These are phyloP conservation scores for Helobdella robusta DNA, from an alignment of 2,888 invertebrate genomes.

Conservation along the genomic window DNA sequence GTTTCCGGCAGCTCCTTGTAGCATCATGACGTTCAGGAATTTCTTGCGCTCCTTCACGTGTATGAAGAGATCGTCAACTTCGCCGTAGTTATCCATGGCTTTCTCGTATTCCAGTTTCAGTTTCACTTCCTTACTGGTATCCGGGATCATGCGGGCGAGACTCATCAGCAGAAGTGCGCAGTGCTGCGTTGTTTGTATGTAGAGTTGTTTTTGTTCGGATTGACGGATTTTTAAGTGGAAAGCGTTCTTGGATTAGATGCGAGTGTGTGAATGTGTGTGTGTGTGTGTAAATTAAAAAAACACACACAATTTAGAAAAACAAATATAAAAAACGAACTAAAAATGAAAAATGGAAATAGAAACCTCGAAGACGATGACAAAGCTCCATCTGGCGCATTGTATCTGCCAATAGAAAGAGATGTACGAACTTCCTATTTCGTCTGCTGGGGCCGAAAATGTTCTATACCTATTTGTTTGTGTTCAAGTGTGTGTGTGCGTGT, in stretches of 20 bases:
- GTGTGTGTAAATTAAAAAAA: too few species aligned
- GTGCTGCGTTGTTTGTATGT: too few species aligned
- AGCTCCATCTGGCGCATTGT: constrained; percentile 60
- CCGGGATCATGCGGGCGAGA: constrained; percentile 85
- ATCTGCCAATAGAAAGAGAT: constrained; percentile 86
- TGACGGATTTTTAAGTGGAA: too few species aligned
- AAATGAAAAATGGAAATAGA: background rate
- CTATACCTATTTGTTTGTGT: too few species aligned
- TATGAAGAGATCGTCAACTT: background rate
- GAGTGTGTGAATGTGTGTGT: too few species aligned
- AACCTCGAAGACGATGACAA: constrained; percentile 49
- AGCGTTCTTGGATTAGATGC: too few species aligned
- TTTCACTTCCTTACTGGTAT: constrained; percentile 59
- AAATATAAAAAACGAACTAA: too few species aligned
- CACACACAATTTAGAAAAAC: too few species aligned
- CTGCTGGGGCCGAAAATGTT: constrained; percentile 64
- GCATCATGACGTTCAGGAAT: too few species aligned
- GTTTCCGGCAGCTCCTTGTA: too few species aligned
- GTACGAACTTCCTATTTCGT: constrained; percentile 36
- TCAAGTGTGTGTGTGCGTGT: too few species aligned
- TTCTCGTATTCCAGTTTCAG: constrained; percentile 70
- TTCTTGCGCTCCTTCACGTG: background rate
- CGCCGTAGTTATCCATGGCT: constrained; percentile 44
- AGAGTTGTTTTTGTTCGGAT: too few species aligned
- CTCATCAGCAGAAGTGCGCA: constrained; percentile 69